phyloP scores from a whole-genome alignment of 2,888 invertebrate genomes.

The Aspidapion aeneum region DNA sequence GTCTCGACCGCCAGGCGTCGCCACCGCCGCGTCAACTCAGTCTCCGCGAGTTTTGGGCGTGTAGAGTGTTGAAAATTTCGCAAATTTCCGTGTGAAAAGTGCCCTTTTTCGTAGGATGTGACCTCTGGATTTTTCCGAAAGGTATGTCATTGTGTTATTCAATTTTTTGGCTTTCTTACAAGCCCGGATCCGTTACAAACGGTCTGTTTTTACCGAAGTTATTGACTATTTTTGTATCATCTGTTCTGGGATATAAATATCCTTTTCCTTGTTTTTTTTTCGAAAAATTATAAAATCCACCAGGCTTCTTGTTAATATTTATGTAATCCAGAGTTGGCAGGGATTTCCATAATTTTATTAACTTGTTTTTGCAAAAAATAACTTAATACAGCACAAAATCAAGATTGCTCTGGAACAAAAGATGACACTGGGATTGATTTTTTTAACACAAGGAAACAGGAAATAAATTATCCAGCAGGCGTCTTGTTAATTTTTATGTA shows the following conservation, averaged over 20 bases:
- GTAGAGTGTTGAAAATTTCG: neutral
- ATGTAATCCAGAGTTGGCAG: neutral
- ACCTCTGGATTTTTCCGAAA: neutral
- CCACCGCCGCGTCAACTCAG: neutral
- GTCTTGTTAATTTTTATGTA: neutral
- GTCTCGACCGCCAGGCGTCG: neutral
- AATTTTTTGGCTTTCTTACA: neutral
- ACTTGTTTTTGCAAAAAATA: neutral
- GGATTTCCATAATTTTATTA: neutral
- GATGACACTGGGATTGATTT: neutral
- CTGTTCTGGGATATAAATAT: neutral
- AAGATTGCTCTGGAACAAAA: neutral
- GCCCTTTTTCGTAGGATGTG: neutral
- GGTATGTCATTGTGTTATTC: neutral
- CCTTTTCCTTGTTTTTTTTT: neutral
- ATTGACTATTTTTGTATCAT: neutral
- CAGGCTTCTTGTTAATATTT: neutral
- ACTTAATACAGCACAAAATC: neutral
- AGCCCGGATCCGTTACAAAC: neutral
- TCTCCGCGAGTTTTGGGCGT: neutral
- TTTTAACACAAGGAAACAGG: too few relatives aligned
- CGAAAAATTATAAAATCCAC: neutral
- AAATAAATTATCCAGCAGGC: neutral
- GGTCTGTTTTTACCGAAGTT: neutral
- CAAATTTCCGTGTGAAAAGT: neutral